A percentile compares a stretch with the other conserved stretches of the same genome.
phyloP scores from a whole-genome alignment of 2,113 vertebrate genomes.

The Gulo gulo region DNA sequence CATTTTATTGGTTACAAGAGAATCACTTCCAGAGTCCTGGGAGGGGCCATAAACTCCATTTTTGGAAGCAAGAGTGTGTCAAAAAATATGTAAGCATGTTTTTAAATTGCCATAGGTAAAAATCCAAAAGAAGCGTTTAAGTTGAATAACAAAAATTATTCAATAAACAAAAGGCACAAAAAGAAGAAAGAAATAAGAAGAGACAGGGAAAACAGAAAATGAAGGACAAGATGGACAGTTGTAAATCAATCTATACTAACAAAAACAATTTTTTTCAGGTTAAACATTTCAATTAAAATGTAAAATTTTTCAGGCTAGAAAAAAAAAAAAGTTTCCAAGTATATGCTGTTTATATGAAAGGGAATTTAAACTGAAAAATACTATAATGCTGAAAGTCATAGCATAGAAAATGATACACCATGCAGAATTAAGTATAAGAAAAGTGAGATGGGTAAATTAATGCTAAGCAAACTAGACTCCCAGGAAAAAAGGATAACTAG shows the following conservation, averaged over 20 bases:
- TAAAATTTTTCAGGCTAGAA: not conserved
- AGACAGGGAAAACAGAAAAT: not conserved
- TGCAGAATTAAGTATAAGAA: slow-evolving; percentile 13
- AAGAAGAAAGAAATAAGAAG: not conserved
- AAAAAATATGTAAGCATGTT: not conserved
- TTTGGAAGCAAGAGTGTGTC: not conserved
- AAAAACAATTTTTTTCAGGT: not conserved
- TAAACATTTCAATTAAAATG: not conserved
- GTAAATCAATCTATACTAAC: not conserved
- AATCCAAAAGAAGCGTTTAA: not conserved
- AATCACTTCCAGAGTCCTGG: not conserved
- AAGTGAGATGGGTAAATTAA: not conserved
- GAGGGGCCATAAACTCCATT: not conserved
- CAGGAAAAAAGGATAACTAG: not conserved
- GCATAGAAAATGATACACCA: not conserved
- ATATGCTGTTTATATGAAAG: not conserved
- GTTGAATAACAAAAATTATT: not conserved
- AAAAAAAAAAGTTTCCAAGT: not conserved
- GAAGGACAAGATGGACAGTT: not conserved
- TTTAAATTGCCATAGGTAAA: not conserved
- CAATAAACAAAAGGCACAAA: not conserved
- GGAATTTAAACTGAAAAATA: not conserved
- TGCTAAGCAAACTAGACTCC: not conserved
- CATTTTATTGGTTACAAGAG: not conserved
- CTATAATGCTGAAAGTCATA: not conserved